These are phyloP conservation scores for Catharus bicknelli DNA, from an alignment of 2,113 vertebrate species.

Conservation along the genomic window DNA sequence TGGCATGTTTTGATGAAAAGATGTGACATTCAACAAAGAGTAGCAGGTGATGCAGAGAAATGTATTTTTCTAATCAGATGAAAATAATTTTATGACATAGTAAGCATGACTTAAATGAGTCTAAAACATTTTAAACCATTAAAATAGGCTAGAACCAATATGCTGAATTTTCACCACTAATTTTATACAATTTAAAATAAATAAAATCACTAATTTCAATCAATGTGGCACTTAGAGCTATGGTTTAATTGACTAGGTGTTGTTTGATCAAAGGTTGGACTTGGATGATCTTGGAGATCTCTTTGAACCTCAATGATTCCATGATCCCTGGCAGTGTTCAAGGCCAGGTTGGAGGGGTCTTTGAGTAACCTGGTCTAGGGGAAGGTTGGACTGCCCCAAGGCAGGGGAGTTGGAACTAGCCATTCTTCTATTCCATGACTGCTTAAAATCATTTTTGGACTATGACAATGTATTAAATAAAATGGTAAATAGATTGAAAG, in stretches of 20 bases:
- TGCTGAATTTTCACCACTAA: neutral
- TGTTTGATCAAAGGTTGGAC: neutral
- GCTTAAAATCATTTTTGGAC: neutral
- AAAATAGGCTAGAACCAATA: neutral
- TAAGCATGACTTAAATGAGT: neutral
- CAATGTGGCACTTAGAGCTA: neutral
- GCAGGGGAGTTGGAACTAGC: neutral
- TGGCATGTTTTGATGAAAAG: slow-evolving; percentile 6
- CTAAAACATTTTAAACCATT: neutral
- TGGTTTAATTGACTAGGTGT: neutral
- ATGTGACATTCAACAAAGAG: neutral
- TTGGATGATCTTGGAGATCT: neutral
- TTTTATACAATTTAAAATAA: neutral
- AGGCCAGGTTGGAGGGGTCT: neutral
- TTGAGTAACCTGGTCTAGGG: neutral
- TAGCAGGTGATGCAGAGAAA: slow-evolving; percentile 16
- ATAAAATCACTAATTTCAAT: neutral
- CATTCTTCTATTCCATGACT: neutral
- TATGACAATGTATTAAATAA: neutral
- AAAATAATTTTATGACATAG: slow-evolving; percentile 8
- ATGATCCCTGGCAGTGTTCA: neutral
- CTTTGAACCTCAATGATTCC: neutral
- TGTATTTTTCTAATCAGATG: neutral
- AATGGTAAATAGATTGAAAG: neutral
- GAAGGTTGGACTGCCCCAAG: neutral